These are phyloP conservation scores for Anoncus sp. DNA, from an alignment of 2,888 invertebrate genomes.

Conservation along the genomic window DNA sequence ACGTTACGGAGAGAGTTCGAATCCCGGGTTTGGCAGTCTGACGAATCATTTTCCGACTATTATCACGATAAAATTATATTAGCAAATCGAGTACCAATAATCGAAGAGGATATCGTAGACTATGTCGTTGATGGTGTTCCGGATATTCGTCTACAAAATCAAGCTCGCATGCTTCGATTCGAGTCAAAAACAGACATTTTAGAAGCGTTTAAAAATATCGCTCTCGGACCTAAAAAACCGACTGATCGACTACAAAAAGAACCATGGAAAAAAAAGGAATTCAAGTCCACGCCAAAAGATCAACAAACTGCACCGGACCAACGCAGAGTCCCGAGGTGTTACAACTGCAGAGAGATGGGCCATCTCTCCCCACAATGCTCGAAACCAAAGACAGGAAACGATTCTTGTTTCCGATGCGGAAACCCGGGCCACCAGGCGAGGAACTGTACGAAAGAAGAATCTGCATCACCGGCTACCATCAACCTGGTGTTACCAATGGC, in stretches of 20 bases:
- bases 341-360: no score
- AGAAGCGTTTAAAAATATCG: constrained; percentile 26
- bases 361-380: no score
- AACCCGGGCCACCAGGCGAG: no score
- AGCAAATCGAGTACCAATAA: constrained; percentile 50
- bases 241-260: constrained; percentile 6
- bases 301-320: no score
- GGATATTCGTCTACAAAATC: constrained; percentile 31
- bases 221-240: neutral
- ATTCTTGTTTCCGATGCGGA: no score
- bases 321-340: no score
- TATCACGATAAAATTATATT: constrained; percentile 57
- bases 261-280: neutral
- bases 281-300: no score
- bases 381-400: no score
- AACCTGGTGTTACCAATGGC: no score
- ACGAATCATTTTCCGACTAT: constrained; percentile 57
- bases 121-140: constrained; percentile 61
- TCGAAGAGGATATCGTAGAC: constrained; percentile 51
- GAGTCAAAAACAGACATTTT: constrained; percentile 8
- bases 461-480: no score
- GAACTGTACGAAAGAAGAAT: no score
- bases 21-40: constrained; percentile 40
- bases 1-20: constrained; percentile 50
- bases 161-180: constrained; percentile 48